Base-by-base conservation (phyloP, 2,888 invertebrate genomes). In the Heliothis peltigera region DNA sequence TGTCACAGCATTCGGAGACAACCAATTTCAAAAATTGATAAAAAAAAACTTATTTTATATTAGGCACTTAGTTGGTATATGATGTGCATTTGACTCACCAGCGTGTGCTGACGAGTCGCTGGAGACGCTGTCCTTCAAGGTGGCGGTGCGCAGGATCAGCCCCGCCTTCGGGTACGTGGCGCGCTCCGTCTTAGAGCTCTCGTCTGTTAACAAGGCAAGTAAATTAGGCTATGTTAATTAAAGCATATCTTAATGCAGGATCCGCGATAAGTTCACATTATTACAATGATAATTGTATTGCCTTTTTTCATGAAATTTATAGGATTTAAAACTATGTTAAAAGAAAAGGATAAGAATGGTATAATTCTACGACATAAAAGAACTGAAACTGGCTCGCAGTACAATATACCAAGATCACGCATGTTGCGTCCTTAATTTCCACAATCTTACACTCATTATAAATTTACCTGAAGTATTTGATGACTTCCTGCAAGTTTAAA, bases 111-210 rank as follows among this genome's bases (percentile, higher is more conserved):
- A 89, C 47, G 95, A 91, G 84, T 92, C 92, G 77, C 91, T 91
- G 84, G 94, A 92, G 74, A 92, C 89, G 75, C 89, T 92, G 85
- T 96, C 96, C 85, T 95, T 96, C 91, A 96, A 95, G 88, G 95
- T 81, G 82, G 96, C 91, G 58, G 96, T 96, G 78, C 97, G 96
- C 85, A 97, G 95, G 89, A 97, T 97, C 83, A 97, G 94, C 10
- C 97, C 97, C 57, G 97, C 97, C 91, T 96, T 97, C n/a, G 97
- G 97, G 90, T 97, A 97, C 76, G 95, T 84, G 77, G 89, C 86
- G 85, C 96, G 95, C 80, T 96, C 96, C 68, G 89, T 89, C 88
- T 95, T 96, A 48, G 91, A 83, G 73, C 93, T 92, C 83, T 96
- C 96, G 76, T 94, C 96, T 96, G 82, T 7, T 7, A 43, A 58